These are phyloP conservation scores for Oreocharis arfaki DNA, from an alignment of 2,113 vertebrate genomes.

Conservation along the genomic window DNA sequence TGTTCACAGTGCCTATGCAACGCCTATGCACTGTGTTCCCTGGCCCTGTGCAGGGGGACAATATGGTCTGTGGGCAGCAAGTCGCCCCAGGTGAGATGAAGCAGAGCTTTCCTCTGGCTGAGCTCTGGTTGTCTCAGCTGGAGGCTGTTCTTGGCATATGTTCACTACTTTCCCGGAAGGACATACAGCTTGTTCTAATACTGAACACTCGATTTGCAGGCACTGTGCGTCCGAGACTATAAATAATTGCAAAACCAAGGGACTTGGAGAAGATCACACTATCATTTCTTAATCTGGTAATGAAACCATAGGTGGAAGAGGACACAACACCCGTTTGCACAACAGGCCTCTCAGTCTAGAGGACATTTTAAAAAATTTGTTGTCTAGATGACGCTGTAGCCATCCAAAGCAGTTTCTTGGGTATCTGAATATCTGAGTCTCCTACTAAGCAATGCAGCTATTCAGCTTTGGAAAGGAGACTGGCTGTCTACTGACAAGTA, in stretches of 20 bases:
- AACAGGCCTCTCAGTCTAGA: background rate
- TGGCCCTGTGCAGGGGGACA: accelerated
- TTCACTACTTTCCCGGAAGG: background rate
- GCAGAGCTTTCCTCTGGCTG: background rate
- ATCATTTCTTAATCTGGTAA: background rate
- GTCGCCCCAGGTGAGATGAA: accelerated
- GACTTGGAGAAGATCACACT: background rate
- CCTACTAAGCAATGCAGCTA: background rate
- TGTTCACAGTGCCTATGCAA: accelerated
- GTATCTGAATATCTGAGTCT: background rate
- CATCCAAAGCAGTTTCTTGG: background rate
- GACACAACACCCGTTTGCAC: background rate
- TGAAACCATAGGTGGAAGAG: background rate
- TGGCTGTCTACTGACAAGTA: background rate
- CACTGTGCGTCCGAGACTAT: background rate
- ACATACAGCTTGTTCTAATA: background rate
- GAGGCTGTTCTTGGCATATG: background rate
- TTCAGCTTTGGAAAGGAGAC: background rate
- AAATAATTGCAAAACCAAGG: background rate
- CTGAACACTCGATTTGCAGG: background rate
- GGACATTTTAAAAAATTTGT: background rate
- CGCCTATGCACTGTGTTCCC: accelerated
- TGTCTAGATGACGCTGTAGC: background rate
- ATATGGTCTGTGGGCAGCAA: background rate
- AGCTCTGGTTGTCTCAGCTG: background rate